Percentiles rank a stretch among this genome's conserved stretches.
Evolutionary conservation across 1,140 invertebrate species (phyloP).

Genomic region (Elymnias hypermnestra): DNA sequence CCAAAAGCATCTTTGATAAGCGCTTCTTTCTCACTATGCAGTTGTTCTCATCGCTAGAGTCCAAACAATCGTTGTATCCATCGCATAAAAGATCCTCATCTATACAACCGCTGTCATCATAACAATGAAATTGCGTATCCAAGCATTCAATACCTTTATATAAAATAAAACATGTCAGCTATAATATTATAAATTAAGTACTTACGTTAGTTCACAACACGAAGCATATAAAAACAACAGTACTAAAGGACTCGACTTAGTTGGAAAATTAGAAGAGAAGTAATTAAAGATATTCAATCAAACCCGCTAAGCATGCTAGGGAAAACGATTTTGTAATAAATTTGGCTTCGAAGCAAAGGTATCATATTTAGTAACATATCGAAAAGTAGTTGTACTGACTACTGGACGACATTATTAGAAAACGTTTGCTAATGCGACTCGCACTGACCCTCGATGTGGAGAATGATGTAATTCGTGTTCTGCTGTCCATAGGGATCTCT

Average conservation of each 20-base stretch:
- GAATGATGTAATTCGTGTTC: slow-evolving; percentile 80
- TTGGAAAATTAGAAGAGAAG: slow-evolving; percentile 6
- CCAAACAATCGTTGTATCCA: slow-evolving; percentile 80
- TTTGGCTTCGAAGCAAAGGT: slow-evolving; percentile 21
- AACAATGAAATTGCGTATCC: slow-evolving; percentile 78
- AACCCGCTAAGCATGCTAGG: slow-evolving; percentile 36
- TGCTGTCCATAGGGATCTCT: slow-evolving; percentile 65
- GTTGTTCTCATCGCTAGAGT: slow-evolving; percentile 84
- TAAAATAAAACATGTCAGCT: slow-evolving; percentile 28
- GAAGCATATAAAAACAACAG: slow-evolving; percentile 8
- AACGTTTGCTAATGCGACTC: slow-evolving; percentile 17
- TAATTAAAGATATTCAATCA: slow-evolving; percentile 8
- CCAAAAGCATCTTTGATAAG: slow-evolving; percentile 24
- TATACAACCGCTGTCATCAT: slow-evolving; percentile 78
- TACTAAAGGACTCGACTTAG: not conserved
- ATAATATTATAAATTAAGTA: not conserved
- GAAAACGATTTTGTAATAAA: slow-evolving; percentile 19
- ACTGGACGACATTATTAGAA: slow-evolving; percentile 23
- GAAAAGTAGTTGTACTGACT: slow-evolving; percentile 14
- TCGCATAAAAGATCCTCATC: slow-evolving; percentile 78
- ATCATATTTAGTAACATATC: slow-evolving; percentile 2
- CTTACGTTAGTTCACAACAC: not conserved
- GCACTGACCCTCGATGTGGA: slow-evolving; percentile 83
- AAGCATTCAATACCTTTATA: slow-evolving; percentile 58
- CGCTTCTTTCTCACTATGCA: slow-evolving; percentile 69